phyloP scores from a whole-genome alignment of 2,797 vertebrate species.

The Labeo calbasu region DNA sequence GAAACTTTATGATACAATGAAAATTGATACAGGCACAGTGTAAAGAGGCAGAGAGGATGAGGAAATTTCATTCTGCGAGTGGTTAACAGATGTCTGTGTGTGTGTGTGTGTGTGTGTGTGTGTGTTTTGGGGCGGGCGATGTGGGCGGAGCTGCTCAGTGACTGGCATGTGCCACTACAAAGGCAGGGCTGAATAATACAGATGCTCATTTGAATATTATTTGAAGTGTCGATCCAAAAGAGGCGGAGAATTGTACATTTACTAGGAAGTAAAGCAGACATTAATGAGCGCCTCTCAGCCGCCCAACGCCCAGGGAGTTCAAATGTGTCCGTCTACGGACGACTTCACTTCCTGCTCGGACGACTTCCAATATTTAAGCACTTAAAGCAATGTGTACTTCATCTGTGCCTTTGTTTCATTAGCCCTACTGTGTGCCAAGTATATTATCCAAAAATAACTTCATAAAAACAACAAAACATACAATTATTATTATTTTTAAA shows the following conservation, averaged over 20 bases:
- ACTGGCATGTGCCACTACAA: conserved; percentile 55
- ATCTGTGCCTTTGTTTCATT: neutral
- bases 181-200: conserved; percentile 44
- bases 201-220: conserved; percentile 55
- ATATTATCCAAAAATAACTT: neutral
- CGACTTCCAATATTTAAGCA: neutral
- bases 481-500: neutral
- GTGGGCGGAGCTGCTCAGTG: conserved; percentile 25
- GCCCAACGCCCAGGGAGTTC: neutral
- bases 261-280: conserved; percentile 55
- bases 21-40: neutral
- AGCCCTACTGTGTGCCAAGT: neutral
- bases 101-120: conserved; percentile 1
- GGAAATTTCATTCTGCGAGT: conserved; percentile 54
- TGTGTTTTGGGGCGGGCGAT: neutral
- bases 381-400: neutral
- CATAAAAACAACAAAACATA: neutral
- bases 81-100: conserved; percentile 54
- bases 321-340: neutral
- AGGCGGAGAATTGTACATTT: conserved; percentile 42
- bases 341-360: conserved; percentile 11
- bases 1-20: neutral
- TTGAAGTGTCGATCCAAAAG: conserved; percentile 53
- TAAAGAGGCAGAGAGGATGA: conserved; percentile 56
- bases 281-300: conserved; percentile 42